Percentiles rank a stretch among this genome's conserved stretches.
These are phyloP conservation scores for Eulemur mongoz DNA, from an alignment of 2,797 vertebrate genomes.

Conservation along the genomic window DNA sequence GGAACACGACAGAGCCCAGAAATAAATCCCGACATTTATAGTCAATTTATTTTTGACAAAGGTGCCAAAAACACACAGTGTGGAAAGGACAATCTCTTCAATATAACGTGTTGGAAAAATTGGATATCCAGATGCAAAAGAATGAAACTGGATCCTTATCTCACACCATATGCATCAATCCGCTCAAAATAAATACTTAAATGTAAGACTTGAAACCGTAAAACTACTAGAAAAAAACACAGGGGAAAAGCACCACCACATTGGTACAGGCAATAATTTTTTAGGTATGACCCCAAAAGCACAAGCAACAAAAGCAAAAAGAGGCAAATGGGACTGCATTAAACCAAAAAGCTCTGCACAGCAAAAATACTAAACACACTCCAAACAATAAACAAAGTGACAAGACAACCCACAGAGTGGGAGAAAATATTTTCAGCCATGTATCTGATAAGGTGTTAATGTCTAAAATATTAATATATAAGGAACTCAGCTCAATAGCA, in stretches of 20 bases:
- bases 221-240: not conserved
- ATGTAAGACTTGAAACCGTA: not conserved
- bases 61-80: not conserved
- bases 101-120: not conserved
- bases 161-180: not conserved
- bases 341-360: not conserved
- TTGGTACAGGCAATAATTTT: not conserved
- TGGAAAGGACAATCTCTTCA: not conserved
- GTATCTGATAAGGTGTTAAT: not conserved
- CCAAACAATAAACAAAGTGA: not conserved
- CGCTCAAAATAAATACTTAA: not conserved
- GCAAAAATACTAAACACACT: not conserved
- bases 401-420: too few species aligned
- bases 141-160: not conserved
- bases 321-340: not conserved
- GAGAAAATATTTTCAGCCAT: too few species aligned
- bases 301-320: not conserved
- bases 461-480: not conserved
- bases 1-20: not conserved
- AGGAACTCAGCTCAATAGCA: not conserved
- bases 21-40: not conserved
- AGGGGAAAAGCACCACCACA: not conserved
- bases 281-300: not conserved
- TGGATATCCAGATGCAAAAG: not conserved
- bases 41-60: not conserved